Conservation (phyloP, 2,888 invertebrate species). For the Amorpha juglandis region DNA sequence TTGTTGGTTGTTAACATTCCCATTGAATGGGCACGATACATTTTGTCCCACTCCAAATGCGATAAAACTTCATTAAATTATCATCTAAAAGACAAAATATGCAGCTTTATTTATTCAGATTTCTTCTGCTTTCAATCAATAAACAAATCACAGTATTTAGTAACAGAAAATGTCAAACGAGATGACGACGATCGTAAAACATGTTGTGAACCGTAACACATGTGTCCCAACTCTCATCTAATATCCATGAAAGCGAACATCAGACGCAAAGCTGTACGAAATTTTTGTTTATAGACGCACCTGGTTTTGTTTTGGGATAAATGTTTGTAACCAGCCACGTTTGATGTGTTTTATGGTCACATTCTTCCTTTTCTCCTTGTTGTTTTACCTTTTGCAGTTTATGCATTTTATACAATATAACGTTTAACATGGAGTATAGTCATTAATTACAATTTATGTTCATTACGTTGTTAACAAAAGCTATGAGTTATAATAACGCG, state of each 20-base stretch:
- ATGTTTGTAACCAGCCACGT: slow-evolving; percentile 66
- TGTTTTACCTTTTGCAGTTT: slow-evolving; percentile 34
- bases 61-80: neutral
- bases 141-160: slow-evolving; percentile 9
- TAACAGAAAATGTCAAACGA: slow-evolving; percentile 33
- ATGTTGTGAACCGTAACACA: slow-evolving; percentile 54
- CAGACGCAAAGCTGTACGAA: slow-evolving; percentile 56
- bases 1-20: neutral
- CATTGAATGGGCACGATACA: neutral
- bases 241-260: slow-evolving; percentile 63
- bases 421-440: slow-evolving; percentile 6
- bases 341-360: slow-evolving; percentile 71
- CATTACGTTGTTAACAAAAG: neutral
- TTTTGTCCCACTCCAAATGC: neutral
- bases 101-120: neutral
- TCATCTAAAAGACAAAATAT: neutral
- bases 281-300: slow-evolving; percentile 59
- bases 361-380: slow-evolving; percentile 42
- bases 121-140: neutral
- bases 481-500: neutral
- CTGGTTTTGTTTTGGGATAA: slow-evolving; percentile 73
- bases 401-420: slow-evolving; percentile 34
- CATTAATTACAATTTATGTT: slow-evolving; percentile 8
- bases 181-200: slow-evolving; percentile 49
- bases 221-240: slow-evolving; percentile 42